phyloP scores from a whole-genome alignment of 1,140 invertebrate species.

The Phortica variegata region DNA sequence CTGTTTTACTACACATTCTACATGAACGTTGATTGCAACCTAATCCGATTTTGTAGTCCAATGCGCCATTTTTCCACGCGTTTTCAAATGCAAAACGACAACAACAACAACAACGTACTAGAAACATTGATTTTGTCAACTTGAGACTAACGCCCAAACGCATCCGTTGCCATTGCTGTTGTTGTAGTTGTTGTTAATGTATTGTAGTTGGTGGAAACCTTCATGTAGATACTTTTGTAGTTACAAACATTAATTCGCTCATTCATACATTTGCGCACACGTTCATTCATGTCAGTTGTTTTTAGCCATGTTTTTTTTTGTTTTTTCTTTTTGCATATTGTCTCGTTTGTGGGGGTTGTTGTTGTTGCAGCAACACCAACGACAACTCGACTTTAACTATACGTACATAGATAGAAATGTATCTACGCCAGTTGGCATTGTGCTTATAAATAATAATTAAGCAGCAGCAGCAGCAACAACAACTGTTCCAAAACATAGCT shows the following conservation, averaged over 20 bases:
- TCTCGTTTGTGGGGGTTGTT: constrained; percentile 14
- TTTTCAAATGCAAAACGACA: constrained; percentile 47
- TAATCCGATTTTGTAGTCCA: constrained; percentile 52
- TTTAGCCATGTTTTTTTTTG: neutral
- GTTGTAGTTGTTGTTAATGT: constrained; percentile 13
- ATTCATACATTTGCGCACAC: neutral
- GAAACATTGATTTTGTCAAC: neutral
- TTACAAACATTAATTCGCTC: neutral
- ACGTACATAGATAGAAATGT: too few relatives aligned
- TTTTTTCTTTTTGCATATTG: constrained; percentile 32
- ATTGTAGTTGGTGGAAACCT: neutral
- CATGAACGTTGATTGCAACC: constrained; percentile 33
- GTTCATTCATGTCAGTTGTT: too few relatives aligned
- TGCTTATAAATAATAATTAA: too few relatives aligned
- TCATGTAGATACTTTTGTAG: neutral
- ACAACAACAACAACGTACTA: constrained; percentile 14
- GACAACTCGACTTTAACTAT: too few relatives aligned
- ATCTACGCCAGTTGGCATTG: too few relatives aligned
- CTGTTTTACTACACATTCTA: too few relatives aligned
- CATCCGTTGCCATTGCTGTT: constrained; percentile 32
- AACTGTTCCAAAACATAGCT: too few relatives aligned
- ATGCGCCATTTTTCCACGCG: constrained; percentile 37
- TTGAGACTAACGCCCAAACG: constrained; percentile 41
- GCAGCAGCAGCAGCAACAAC: too few relatives aligned
- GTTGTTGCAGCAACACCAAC: too few relatives aligned